Evolutionary conservation across 92 coral and sea anemone genomes (phyloP), one percentile per base, ranked within the genome.

Genomic region (Zoanthus sansibaricus): DNA sequence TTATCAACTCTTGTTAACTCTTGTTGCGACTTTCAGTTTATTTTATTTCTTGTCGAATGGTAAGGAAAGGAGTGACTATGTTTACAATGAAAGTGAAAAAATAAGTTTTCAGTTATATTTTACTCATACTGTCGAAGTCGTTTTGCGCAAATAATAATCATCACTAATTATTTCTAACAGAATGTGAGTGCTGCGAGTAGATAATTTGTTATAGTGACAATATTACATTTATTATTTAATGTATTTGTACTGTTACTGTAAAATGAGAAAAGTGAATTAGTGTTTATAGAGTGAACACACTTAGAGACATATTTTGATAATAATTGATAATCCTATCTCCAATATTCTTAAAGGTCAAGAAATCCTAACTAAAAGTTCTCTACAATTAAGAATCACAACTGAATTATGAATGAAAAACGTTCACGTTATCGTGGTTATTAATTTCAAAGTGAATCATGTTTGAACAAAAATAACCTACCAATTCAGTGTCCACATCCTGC

Each of bases 91-190:
- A 58, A 18, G 64, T 16, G 20, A 58, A 58, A 15, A 58, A 16
- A 58, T 58, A 58, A 58, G 64, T 58, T 58, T 58, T 18, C n/a
- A 58, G 64, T 58, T 58, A n/a, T 58, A 58, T 58, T 58, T 58
- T 15, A 58, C 14, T 58, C 15, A 58, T 2, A 58, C 64, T 58
- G 64, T 10, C 14, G 7, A 10, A 54, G 11, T 6, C 59, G 11
- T 54, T 54, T 54, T 10, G 59, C 12, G 17, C 16, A 56, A 56
- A 56, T 56, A 56, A 56, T n/a, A 56, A 56, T 56, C 4, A 37
- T 37, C 42, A 4, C 42, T 37, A 37, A 0, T 37, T 37, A 37
- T 37, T 37, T 37, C 42, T 37, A 4, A 37, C 4, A 37, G 42
- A 37, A 37, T 2, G 1, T 37, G 42, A 37, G 42, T 37, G 42